Base-by-base conservation (phyloP, 1,140 invertebrate genomes). In the Anastrepha obliqua region DNA sequence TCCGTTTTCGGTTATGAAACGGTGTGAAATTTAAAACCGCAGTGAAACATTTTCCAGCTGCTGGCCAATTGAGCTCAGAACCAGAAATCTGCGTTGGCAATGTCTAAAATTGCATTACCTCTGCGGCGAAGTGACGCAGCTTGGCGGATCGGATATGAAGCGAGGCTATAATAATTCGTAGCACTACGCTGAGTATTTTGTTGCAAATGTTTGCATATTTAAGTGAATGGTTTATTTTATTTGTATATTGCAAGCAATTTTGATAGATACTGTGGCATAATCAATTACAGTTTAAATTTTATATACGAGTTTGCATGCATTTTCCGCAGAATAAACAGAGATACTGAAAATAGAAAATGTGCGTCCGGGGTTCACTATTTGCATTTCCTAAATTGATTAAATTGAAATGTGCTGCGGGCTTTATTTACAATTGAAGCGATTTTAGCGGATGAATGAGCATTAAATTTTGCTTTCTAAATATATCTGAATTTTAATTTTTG, bases 21-120 rank as follows among this genome's bases (percentile, higher is more conserved):
- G 74, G 47, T 29, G n/a, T 81, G 47, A 13, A 81, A 55, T 55
- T 55, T 42, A 15, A 81, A 81, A 58, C 74, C 74, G 20, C 74
- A 81, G 74, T 13, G 47, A 51, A 81, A 81, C 2, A 55, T 58
- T 81, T 81, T 81, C 20, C 74, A 13, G n/a, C 9, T 20, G n/a
- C 0, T n/a, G 47, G 44, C 47, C 47, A 78, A 55, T 78, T 78
- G 44, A 55, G 74, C 47, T 51, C 74, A 20, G 44, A 55, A n/a
- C n/a, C 17, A 11, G 74, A 55, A 55, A 55, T 55, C 74, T 51
- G 74, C 74, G 44, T 55, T 17, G 7, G 44, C 6, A 78, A 78
- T 78, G 17, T 9, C 47, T 78, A 20, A 78, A 78, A 78, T 78
- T 78, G 74, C 51, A 55, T 70, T 70, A 70, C 17, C 67, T 17